Percentiles rank a stretch among this genome's conserved stretches.
These are phyloP conservation scores for Physocephala rufipes DNA, from an alignment of 2,888 invertebrate species.

Conservation along the genomic window DNA sequence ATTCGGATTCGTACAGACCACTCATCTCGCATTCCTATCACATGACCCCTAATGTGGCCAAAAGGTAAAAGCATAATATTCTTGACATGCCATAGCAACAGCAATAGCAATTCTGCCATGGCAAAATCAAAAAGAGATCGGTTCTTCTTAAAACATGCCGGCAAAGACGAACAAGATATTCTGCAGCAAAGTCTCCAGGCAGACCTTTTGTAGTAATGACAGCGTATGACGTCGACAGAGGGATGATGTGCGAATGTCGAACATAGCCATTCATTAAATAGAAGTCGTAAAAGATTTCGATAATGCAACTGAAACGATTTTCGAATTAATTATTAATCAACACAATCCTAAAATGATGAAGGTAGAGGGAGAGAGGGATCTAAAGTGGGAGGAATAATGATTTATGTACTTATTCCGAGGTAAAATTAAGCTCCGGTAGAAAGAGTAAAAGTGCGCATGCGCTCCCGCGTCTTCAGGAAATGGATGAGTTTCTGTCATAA, in stretches of 20 bases:
- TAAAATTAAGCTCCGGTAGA: constrained; percentile 18
- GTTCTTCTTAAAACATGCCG: not conserved
- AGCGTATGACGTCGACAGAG: constrained; percentile 31
- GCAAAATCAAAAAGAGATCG: constrained; percentile 18
- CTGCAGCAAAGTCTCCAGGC: not conserved
- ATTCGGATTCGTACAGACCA: not conserved
- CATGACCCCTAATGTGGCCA: constrained; percentile 21
- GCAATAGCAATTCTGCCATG: constrained; percentile 16
- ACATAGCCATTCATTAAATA: constrained; percentile 58
- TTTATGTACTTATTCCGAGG: constrained; percentile 6
- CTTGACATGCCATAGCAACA: constrained; percentile 34
- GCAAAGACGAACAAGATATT: not conserved
- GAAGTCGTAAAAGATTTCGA: constrained; percentile 48
- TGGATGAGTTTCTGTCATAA: constrained; percentile 15
- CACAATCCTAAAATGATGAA: no score
- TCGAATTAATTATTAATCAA: constrained; percentile 66
- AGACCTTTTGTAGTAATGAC: not conserved
- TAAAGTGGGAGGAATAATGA: constrained; percentile 12
- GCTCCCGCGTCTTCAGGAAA: not conserved
- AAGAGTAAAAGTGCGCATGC: constrained; percentile 34
- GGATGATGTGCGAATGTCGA: constrained; percentile 56
- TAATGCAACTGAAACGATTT: constrained; percentile 16
- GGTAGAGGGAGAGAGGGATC: constrained; percentile 41
- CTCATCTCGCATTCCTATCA: constrained; percentile 19
- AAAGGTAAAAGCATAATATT: constrained; percentile 12